Evolutionary conservation across 1,140 invertebrate genomes (phyloP).

Genomic region (Manduca sexta): DNA sequence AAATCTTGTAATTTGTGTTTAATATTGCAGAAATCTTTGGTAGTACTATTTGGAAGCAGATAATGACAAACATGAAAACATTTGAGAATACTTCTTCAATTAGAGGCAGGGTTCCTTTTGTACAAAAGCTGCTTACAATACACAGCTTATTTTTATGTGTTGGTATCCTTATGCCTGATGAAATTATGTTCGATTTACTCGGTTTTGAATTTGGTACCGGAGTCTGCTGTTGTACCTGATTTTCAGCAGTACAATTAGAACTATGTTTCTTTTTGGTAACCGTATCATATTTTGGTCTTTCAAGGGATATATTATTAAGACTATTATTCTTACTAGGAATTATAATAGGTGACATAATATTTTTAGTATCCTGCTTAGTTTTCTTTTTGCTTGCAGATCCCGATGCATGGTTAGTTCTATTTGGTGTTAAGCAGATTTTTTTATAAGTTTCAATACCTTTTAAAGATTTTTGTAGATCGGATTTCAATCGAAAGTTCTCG

Average conservation of each 20-base stretch:
- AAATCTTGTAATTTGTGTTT: conserved; percentile 5
- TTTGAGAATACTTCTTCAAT: conserved; percentile 4
- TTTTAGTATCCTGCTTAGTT: too few species aligned
- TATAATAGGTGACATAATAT: too few species aligned
- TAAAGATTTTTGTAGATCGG: conserved; percentile 1
- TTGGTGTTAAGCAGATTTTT: conserved; percentile 2
- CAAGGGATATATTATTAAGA: too few species aligned
- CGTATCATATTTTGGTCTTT: too few species aligned
- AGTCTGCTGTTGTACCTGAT: too few species aligned
- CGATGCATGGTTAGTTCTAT: neutral
- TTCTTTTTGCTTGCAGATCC: too few species aligned
- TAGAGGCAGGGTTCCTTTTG: neutral
- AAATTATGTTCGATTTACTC: too few species aligned
- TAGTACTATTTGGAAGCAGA: neutral
- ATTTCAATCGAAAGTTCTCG: conserved; percentile 3
- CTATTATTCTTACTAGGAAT: too few species aligned
- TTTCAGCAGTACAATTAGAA: too few species aligned
- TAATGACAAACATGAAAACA: conserved; percentile 1
- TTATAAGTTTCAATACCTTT: neutral
- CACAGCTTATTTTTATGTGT: conserved; percentile 6
- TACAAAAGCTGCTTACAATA: neutral
- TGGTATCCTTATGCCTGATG: neutral
- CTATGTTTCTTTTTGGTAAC: too few species aligned
- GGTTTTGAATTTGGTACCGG: too few species aligned
- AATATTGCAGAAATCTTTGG: neutral